These are phyloP conservation scores for Symphodus melops DNA, from an alignment of 2,113 vertebrate species.

Conservation along the genomic window DNA sequence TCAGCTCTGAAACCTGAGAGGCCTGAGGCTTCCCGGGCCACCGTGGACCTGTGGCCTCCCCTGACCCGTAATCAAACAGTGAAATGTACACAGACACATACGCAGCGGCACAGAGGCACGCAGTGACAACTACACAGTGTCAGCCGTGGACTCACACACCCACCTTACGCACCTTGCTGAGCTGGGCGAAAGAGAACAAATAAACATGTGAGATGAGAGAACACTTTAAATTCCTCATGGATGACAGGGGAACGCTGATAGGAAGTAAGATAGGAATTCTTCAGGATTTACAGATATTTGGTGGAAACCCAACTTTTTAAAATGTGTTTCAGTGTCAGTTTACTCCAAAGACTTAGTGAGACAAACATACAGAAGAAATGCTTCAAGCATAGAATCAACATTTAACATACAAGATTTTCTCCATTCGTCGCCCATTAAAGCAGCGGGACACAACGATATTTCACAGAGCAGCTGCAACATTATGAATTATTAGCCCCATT, in stretches of 20 bases:
- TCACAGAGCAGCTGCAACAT: not conserved
- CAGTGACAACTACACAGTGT: not conserved
- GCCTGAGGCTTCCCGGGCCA: slow-evolving; percentile 70
- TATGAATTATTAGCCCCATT: not conserved
- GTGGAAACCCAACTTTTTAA: not conserved
- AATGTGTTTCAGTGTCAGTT: not conserved
- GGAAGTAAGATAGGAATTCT: not conserved
- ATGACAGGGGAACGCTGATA: too few species aligned
- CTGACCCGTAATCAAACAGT: slow-evolving; percentile 73
- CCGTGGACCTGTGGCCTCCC: slow-evolving; percentile 66
- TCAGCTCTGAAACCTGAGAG: slow-evolving; percentile 80
- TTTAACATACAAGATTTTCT: not conserved
- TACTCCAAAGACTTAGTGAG: too few species aligned
- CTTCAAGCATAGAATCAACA: too few species aligned
- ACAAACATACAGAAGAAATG: not conserved
- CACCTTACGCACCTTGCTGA: not conserved
- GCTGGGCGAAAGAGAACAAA: not conserved
- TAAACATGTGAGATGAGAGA: not conserved
- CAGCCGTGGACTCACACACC: not conserved
- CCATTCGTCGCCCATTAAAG: not conserved
- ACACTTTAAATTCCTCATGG: not conserved
- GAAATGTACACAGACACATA: slow-evolving; percentile 40
- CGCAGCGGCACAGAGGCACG: not conserved
- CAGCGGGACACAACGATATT: not conserved
- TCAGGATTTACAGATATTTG: not conserved